Evolutionary conservation across 2,797 vertebrate species (phyloP), one percentile per base, ranked within the genome.

Genomic region (Perodicticus potto): DNA sequence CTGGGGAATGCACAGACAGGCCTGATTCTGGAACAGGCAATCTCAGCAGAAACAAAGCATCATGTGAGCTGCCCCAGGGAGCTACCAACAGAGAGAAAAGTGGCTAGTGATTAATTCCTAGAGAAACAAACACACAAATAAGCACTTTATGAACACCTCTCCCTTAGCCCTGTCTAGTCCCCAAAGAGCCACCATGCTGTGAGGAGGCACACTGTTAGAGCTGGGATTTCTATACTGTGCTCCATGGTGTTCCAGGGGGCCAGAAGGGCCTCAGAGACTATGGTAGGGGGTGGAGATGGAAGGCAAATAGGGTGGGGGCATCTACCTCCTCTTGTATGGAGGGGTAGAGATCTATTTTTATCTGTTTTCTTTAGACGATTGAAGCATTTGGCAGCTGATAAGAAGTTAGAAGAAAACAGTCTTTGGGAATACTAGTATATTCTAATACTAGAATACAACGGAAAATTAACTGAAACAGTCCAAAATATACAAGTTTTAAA

Each of bases 351-450:
- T 67, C 37, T 94, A 55, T 85, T 93, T 96, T 96, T 82, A 89
- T 67, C 17, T 90, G 22, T 59, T 76, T 93, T 96, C 93, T 83
- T 94, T 77, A 77, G 17, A 88, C 82, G 45, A 81, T 23, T 63
- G 77, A 91, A 76, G 90, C 63, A 70, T 86, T 12, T 85, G 89
- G 49, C 74, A 77, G 61, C 55, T 57, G 86, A 89, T 57, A 72
- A 83, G 73, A 76, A 81, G 40, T 89, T 23, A 83, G 34, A 78
- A 80, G 89, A 93, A 82, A 93, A 70, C 25, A 49, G n/a, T 83
- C 83, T 94, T 94, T 85, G 82, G 37, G 78, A 97, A 89, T 83
- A 80, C 43, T 80, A 78, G 70, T 34, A 32, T 40, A 86, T 55
- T 74, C 70, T n/a, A n/a, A n/a, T n/a, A n/a, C n/a, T n/a, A n/a